These are phyloP conservation scores for Parnassius glacialis DNA, from an alignment of 2,888 invertebrate genomes.

Conservation along the genomic window DNA sequence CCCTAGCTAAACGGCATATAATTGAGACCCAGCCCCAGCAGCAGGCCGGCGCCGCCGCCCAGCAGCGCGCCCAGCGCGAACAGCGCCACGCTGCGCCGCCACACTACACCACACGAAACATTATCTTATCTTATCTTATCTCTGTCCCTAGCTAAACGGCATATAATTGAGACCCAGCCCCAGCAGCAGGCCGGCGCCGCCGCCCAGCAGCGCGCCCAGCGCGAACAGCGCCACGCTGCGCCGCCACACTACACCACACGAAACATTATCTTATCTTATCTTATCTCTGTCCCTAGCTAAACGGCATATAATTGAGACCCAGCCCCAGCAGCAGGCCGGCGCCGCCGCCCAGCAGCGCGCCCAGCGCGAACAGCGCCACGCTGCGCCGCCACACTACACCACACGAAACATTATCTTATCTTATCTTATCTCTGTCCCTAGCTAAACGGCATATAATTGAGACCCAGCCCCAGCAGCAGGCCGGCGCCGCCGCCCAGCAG, in stretches of 20 bases:
- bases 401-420: too few relatives aligned
- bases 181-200: conserved; percentile 54
- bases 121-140: too few relatives aligned
- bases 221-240: conserved; percentile 66
- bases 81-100: conserved; percentile 70
- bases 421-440: too few relatives aligned
- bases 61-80: conserved; percentile 59
- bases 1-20: too few relatives aligned
- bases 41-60: conserved; percentile 60
- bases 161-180: conserved; percentile 41
- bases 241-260: conserved; percentile 61
- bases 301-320: background rate
- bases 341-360: conserved; percentile 55
- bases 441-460: too few relatives aligned
- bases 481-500: conserved; percentile 59
- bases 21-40: conserved; percentile 47
- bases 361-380: conserved; percentile 64
- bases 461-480: conserved; percentile 52
- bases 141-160: too few relatives aligned
- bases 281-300: too few relatives aligned
- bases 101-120: conserved; percentile 46
- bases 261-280: too few relatives aligned
- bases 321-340: conserved; percentile 59
- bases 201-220: conserved; percentile 58
- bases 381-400: conserved; percentile 70